Conservation (phyloP, 1,140 invertebrate genomes). For the Neodiprion pinetum region DNA sequence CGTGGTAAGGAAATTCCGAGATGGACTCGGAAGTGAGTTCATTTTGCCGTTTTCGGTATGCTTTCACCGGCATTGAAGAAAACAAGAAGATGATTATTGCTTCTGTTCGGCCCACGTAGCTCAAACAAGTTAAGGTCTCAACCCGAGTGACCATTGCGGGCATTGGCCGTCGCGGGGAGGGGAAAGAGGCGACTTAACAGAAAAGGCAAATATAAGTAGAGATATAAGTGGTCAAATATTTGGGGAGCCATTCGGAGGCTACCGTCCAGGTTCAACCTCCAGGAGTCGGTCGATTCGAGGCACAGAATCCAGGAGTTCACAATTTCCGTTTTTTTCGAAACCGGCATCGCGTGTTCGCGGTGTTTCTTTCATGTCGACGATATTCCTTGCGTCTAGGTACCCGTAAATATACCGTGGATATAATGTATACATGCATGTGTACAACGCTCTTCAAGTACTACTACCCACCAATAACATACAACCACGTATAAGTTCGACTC, state of each 20-base stretch:
- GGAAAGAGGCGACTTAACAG: neutral
- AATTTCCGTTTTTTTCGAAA: neutral
- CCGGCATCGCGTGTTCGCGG: neutral
- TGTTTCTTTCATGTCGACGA: neutral
- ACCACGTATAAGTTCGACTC: neutral
- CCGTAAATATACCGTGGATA: neutral
- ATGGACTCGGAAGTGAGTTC: neutral
- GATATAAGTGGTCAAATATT: constrained; percentile 31
- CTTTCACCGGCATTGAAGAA: neutral
- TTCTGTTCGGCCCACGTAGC: constrained; percentile 23
- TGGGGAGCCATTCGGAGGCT: constrained; percentile 26
- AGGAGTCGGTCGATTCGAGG: neutral
- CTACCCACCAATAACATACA: neutral
- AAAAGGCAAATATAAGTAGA: constrained; percentile 26
- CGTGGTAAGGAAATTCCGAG: too few species aligned
- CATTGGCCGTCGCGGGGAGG: neutral
- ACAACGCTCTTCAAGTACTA: neutral
- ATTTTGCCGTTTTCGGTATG: neutral
- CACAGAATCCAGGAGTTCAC: neutral
- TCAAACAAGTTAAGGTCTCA: constrained; percentile 27
- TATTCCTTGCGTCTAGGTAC: neutral
- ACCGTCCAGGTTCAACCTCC: constrained; percentile 11
- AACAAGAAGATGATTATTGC: constrained; percentile 24
- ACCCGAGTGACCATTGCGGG: constrained; percentile 22
- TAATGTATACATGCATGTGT: neutral